Conservation (phyloP, 2,888 invertebrate species). For the Spodoptera picta region DNA sequence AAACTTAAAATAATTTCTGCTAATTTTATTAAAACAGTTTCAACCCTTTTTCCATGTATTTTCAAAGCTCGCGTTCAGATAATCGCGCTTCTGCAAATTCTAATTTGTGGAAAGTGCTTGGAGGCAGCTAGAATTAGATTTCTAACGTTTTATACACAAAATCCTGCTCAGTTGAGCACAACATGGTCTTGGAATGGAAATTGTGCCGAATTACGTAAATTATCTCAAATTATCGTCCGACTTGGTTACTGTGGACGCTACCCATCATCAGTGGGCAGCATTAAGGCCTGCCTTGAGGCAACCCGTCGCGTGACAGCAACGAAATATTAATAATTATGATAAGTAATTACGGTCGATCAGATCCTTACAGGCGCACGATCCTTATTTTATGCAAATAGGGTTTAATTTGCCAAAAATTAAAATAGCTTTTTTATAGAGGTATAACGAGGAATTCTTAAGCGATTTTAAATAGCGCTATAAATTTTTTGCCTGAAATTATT, state of each 20-base stretch:
- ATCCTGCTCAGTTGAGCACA: constrained; percentile 72
- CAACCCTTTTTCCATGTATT: constrained; percentile 43
- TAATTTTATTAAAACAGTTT: constrained; percentile 29
- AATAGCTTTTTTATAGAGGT: constrained; percentile 43
- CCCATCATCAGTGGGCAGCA: constrained; percentile 73
- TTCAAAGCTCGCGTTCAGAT: constrained; percentile 46
- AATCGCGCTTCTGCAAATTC: constrained; percentile 45
- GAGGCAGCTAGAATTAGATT: constrained; percentile 73
- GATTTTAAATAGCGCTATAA: constrained; percentile 42
- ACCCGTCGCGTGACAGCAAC: constrained; percentile 79
- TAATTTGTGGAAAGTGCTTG: constrained; percentile 62
- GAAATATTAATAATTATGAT: constrained; percentile 81
- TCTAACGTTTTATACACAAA: constrained; percentile 71
- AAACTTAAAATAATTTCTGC: constrained; percentile 16
- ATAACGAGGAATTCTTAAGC: constrained; percentile 34
- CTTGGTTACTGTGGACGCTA: constrained; percentile 74
- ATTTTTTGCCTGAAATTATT: constrained; percentile 19
- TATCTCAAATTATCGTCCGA: constrained; percentile 84
- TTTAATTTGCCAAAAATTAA: constrained; percentile 60
- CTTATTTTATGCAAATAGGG: constrained; percentile 69
- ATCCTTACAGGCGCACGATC: constrained; percentile 61
- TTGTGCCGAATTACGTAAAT: constrained; percentile 85
- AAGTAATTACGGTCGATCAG: constrained; percentile 71
- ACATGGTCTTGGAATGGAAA: constrained; percentile 82
- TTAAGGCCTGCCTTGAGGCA: constrained; percentile 70